These are phyloP conservation scores for Panagrolaimus sp. DNA, from an alignment of 1,140 invertebrate genomes.

Conservation along the genomic window DNA sequence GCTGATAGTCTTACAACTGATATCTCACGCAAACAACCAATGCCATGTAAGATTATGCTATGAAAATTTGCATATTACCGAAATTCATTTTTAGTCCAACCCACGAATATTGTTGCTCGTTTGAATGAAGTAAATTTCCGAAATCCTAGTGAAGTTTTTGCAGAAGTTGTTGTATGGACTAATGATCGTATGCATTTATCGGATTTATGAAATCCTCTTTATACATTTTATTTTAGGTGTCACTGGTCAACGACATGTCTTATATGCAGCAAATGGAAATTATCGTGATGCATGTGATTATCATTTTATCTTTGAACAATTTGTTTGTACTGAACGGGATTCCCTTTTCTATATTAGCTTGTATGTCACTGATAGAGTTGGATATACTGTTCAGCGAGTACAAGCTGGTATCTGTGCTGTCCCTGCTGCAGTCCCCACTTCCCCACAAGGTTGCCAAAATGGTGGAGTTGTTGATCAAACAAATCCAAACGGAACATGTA, in stretches of 20 bases:
- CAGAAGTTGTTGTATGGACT: slow-evolving; percentile 3
- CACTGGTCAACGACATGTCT: neutral
- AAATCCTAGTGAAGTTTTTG: slow-evolving; percentile 7
- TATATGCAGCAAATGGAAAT: neutral
- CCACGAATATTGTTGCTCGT: neutral
- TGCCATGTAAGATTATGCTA: too few species aligned
- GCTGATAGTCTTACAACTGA: neutral
- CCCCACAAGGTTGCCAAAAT: slow-evolving; percentile 2
- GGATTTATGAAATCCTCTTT: too few species aligned
- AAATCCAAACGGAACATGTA: neutral
- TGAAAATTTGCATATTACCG: too few species aligned
- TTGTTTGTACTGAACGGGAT: neutral
- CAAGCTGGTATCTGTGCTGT: neutral
- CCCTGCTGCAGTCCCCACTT: neutral
- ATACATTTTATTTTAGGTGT: too few species aligned
- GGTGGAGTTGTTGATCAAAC: neutral
- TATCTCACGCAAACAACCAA: neutral
- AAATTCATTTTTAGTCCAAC: neutral
- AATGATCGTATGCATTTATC: neutral
- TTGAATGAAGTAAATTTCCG: neutral
- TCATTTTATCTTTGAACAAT: neutral
- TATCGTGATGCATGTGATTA: slow-evolving; percentile 8
- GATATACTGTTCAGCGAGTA: slow-evolving; percentile 2
- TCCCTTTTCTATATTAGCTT: slow-evolving; percentile 2
- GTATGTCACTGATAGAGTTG: neutral